Conservation (phyloP, 2,113 vertebrate genomes). For the Amia ocellicauda region DNA sequence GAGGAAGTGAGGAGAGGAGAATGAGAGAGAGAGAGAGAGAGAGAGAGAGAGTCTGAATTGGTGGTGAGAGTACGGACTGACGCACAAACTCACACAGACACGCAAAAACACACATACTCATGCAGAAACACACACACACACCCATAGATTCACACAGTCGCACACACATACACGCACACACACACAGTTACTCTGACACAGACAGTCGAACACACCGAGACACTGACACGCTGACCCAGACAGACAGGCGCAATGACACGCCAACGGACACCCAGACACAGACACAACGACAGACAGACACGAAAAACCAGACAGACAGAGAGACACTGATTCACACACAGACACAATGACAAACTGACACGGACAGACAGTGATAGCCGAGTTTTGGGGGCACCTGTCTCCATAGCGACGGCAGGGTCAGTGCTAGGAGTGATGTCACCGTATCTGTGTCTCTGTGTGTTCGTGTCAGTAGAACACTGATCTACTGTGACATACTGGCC, state of each 20-base stretch:
- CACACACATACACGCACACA: background rate
- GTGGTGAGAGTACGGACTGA: background rate
- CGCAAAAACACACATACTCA: background rate
- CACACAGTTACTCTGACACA: background rate
- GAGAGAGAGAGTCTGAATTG: slow-evolving; percentile 5
- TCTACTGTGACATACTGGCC: background rate
- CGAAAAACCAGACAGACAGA: background rate
- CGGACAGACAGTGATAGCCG: background rate
- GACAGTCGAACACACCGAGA: background rate
- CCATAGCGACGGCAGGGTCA: background rate
- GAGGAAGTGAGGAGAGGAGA: slow-evolving; percentile 26
- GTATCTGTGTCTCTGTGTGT: slow-evolving; percentile 9
- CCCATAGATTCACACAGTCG: no score
- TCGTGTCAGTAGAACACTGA: background rate
- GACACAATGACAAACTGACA: background rate
- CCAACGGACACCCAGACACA: no score
- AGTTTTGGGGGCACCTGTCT: background rate
- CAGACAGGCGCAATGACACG: background rate
- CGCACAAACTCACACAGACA: background rate
- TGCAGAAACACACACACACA: background rate
- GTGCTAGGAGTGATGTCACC: background rate
- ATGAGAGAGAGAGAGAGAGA: slow-evolving; percentile 23
- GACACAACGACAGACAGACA: slow-evolving; percentile 11
- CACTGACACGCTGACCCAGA: background rate
- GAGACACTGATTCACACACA: slow-evolving; percentile 24